Evolutionary conservation across 2,888 invertebrate species (phyloP), one percentile per base, ranked within the genome.

Genomic region (Ametastegia equiseti): DNA sequence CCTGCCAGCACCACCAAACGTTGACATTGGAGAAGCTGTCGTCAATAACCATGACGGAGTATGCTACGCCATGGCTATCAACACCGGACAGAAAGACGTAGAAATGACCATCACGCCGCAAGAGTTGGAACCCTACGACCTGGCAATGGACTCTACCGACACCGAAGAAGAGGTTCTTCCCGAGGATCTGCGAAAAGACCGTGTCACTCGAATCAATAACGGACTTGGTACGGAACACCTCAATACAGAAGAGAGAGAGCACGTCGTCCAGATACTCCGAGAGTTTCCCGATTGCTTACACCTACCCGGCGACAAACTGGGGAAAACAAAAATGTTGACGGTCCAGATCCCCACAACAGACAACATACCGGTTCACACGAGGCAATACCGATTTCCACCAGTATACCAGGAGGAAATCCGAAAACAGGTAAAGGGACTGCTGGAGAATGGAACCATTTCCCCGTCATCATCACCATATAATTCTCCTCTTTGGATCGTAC

Each of bases 401-500:
- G 54, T 78, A 23, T 60, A 78, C 33, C 30, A 78, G 13, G 9
- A 78, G 9, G 78, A 78, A 11, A 78, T 78, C 30, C 27, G 33
- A 9, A 19, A 23, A n/a, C 78, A 60, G n/a, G 50, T 78, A 19
- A n/a, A 9, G 2, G 60, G 27, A 19, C 57, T 78, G 1, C 36
- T 57, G n/a, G 4, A 19, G 9, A 23, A 82, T 19, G 85, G 82
- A 27, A 65, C 85, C 11, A 83, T 84, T n/a, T 67, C 81, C 63
- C 83, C 81, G 6, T 86, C 86, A 0, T 81, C 78, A 2, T 85
- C 85, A 15, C 88, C 89, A 0, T 91, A 87, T 86, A 83, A 86
- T 7, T 83, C 86, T 0, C 91, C 90, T 0, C 84, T 90, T 5
- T 87, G 90, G 1, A 77, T 91, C 0, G 89, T 89, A 0, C 83